Evolutionary conservation across 2,888 invertebrate genomes (phyloP), one percentile per base, ranked within the genome.

Genomic region (Polydesmus complanatus): DNA sequence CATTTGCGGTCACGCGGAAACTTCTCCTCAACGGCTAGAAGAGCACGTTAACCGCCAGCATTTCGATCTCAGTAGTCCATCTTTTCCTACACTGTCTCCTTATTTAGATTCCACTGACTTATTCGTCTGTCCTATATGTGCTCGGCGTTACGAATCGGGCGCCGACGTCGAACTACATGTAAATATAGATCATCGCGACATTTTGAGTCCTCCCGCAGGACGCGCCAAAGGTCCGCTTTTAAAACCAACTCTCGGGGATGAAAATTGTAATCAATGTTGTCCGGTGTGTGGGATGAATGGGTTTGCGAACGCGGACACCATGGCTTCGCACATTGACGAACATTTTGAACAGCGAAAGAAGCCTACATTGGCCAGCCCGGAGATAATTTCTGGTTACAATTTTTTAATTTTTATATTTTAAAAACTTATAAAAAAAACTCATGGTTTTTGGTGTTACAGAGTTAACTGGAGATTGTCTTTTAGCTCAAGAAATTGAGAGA

Each of bases 21-120:
- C 82, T 71, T 85, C 83, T 74, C 84, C 86, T 1, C 77, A 80
- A 64, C 81, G 83, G 69, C 75, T 88, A 65, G 86, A 88, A 70
- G 87, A 88, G 72, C 89, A 89, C 73, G 85, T 88, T 70, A 88
- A 89, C 73, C 80, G 88, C 57, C 83, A 85, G 65, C 88, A 88
- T 73, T 88, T 89, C 75, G 87, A 88, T 73, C 77, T 86, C 51
- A 86, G 85, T 5, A 86, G 86, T 53, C 87, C 87, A 14, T 73
- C 73, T 2, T 70, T 73, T 61, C 70, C 70, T 1, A 66, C 51
- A 8, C 48, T 64, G 11, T 62, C 62, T 8, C 64, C 64, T 1
- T 25, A 56, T 2, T 63, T 62, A 14, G 27, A 25, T 2, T 26
- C 26, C 23, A 26, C 26, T 37, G 64, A 64, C 64, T 74, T 77